Evolutionary conservation across 2,113 vertebrate genomes (phyloP).

Genomic region (Jacana jacana): DNA sequence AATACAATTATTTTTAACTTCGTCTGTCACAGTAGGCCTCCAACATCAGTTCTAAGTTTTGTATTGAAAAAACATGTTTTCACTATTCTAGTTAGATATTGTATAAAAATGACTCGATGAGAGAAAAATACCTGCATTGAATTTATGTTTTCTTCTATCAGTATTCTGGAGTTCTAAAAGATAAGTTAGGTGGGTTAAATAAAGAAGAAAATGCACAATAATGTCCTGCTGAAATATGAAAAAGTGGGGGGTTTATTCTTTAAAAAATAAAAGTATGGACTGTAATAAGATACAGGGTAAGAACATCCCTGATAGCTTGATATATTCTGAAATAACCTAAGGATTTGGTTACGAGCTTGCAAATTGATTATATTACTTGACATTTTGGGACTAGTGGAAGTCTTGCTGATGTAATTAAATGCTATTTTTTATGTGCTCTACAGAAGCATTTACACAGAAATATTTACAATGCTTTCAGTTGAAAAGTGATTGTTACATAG

Average conservation of each 20-base stretch:
- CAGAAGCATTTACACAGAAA: background rate
- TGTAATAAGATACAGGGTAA: background rate
- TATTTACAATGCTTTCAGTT: background rate
- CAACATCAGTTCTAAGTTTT: background rate
- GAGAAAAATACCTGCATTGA: accelerated
- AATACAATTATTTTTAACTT: background rate
- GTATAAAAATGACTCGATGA: background rate
- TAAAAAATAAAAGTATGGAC: background rate
- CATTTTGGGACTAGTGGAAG: background rate
- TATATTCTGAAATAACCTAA: background rate
- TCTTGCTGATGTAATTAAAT: constrained; percentile 24
- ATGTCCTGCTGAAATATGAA: background rate
- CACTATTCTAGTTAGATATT: background rate
- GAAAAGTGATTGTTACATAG: background rate
- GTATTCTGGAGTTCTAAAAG: background rate
- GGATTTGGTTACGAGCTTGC: background rate
- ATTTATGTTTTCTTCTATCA: background rate
- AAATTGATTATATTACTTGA: constrained; percentile 46
- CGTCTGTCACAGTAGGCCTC: background rate
- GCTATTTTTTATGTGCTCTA: background rate
- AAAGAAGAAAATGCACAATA: background rate
- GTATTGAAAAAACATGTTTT: background rate
- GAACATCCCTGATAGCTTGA: background rate
- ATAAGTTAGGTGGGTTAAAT: background rate
- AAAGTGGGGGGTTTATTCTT: background rate